Percentiles rank a stretch among this genome's conserved stretches.
These are phyloP conservation scores for Stenodema calcarata DNA, from an alignment of 2,888 invertebrate species.

Conservation along the genomic window DNA sequence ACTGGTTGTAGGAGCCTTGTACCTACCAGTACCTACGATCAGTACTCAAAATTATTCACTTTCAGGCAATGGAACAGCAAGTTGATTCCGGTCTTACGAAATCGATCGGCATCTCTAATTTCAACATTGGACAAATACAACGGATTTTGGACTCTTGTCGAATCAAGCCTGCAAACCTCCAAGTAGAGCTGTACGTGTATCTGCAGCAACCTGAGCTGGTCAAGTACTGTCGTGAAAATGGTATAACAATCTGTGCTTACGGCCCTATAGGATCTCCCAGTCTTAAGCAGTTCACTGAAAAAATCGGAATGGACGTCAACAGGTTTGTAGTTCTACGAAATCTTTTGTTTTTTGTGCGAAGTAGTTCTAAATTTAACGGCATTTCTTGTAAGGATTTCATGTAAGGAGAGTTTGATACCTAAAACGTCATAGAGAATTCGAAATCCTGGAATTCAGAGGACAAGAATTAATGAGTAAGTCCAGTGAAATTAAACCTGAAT, in stretches of 20 bases:
- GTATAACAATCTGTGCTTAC: constrained; percentile 78
- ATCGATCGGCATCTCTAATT: constrained; percentile 86
- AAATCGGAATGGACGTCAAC: background rate
- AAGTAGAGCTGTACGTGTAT: constrained; percentile 65
- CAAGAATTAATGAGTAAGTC: no score
- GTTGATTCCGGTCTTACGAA: constrained; percentile 72
- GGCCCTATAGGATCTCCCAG: constrained; percentile 79
- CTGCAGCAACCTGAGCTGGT: constrained; percentile 63
- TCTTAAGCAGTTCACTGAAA: constrained; percentile 24
- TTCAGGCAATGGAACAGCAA: constrained; percentile 72
- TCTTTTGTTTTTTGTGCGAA: no score
- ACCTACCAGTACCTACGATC: no score
- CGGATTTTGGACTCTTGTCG: constrained; percentile 68
- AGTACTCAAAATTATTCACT: constrained; percentile 19
- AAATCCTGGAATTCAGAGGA: no score
- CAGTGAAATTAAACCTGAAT: no score
- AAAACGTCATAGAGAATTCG: no score
- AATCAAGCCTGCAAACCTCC: constrained; percentile 70
- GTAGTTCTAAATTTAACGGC: no score
- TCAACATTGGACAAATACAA: constrained; percentile 75
- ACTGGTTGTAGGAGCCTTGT: no score
- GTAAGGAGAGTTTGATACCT: no score
- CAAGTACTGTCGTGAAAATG: constrained; percentile 64
- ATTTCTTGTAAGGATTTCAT: no score
- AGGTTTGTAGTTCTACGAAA: no score